Evolutionary conservation across 1,140 invertebrate species (phyloP), one percentile per base, ranked within the genome.

Genomic region (Drosophila arizonae): DNA sequence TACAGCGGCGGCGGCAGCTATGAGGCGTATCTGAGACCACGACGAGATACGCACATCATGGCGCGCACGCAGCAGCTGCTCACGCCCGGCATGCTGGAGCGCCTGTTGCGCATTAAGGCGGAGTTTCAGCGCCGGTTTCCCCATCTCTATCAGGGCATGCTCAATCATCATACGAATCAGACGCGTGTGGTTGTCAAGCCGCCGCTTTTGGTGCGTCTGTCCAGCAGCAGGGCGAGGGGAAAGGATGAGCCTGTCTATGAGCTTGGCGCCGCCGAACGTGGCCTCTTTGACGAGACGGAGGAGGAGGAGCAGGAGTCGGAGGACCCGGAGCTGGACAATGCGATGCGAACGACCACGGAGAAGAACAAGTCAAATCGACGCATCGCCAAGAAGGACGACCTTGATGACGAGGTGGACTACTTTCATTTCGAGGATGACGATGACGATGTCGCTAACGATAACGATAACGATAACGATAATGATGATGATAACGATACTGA

Each of bases 61-160:
- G 17, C 62, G 1, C 69, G 66, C 21, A 45, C 9, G 6, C 64
- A 66, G 24, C 63, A 72, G 5, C 43, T 91, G 24, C 70, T 91
- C 0, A 91, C 90, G 10, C 90, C 90, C 1, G 81, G 69, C 36
- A 91, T 91, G 82, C 43, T 91, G 64, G 90, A 91, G 52, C 65
- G 87, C 10, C 52, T 91, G 48, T 30, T 91, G 11, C 77, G 81
- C 24, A 90, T 91, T 13, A 87, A 87, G 36, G 54, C 66, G 5
- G 80, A 90, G 9, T 90, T 91, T 26, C 76, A 91, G 72, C 76
- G 77, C 4, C 72, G 81, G 0, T 91, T 88, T 33, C 90, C 90
- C 0, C 76, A 82, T 15, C 62, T 90, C 3, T 91, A 91, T 52
- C 84, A 88, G 77, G 67, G 80, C 21, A 84, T 91, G 80, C 68